These are phyloP conservation scores for Phengaris arion DNA, from an alignment of 2,888 invertebrate genomes.

Conservation along the genomic window DNA sequence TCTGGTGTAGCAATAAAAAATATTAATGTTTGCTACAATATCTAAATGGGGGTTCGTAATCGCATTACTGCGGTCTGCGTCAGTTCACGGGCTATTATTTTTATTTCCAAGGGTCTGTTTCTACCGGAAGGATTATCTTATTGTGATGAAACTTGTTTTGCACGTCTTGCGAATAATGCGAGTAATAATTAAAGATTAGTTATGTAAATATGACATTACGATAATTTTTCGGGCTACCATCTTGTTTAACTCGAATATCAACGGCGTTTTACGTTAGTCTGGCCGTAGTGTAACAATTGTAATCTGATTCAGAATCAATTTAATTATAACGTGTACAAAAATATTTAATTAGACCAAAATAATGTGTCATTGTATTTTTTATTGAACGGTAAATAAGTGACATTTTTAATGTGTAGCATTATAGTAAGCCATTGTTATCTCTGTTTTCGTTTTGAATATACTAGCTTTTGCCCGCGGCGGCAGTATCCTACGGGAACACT, in stretches of 20 bases:
- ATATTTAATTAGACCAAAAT: too few species aligned
- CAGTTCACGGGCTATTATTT: constrained; percentile 73
- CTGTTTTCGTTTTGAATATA: too few species aligned
- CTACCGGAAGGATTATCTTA: constrained; percentile 53
- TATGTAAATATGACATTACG: constrained; percentile 11
- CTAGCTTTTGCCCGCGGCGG: too few species aligned
- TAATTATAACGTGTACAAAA: too few species aligned
- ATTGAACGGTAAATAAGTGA: too few species aligned
- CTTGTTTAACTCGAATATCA: neutral
- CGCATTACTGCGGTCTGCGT: constrained; percentile 66
- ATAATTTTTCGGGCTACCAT: neutral
- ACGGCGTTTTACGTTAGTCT: neutral
- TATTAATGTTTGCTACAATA: constrained; percentile 68
- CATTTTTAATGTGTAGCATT: too few species aligned
- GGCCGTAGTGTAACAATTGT: neutral
- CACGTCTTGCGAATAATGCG: neutral
- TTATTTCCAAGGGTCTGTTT: constrained; percentile 63
- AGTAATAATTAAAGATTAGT: constrained; percentile 5
- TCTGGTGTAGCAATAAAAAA: constrained; percentile 67
- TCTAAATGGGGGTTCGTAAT: constrained; percentile 60
- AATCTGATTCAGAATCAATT: too few species aligned
- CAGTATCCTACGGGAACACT: too few species aligned
- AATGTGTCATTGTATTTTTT: too few species aligned
- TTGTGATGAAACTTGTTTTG: constrained; percentile 15
- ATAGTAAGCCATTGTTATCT: too few species aligned